Base-by-base conservation (phyloP, 1,140 invertebrate genomes). In the Drosophila cardini region DNA sequence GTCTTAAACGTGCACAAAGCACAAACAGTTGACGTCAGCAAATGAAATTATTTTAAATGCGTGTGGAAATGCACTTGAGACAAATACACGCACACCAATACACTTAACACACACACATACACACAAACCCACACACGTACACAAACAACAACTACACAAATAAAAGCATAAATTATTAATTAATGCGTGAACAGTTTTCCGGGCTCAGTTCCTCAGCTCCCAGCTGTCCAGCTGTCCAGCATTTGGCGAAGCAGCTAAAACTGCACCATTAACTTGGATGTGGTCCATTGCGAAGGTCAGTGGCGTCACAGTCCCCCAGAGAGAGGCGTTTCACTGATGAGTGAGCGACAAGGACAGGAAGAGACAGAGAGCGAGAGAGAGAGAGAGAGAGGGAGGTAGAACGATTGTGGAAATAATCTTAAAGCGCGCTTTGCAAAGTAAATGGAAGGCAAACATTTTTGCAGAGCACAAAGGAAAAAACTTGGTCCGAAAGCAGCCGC, bases 21-120 rank as follows among this genome's bases (percentile, higher is more conserved):
- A 13, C 26, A 60, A 52, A 45, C 26, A 42, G 50, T 40, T 67
- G 56, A 65, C 71, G 71, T 74, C 53, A 65, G 70, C 75, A 81
- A 72, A 85, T 85, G 74, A 86, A 78, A 86, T 81, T 78, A 86
- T 81, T 81, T 86, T 74, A 81, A 86, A 86, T 85, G 82, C 78
- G 75, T 78, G 72, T 70, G 83, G 78, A 82, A 86, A 87, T 82
- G 82, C 82, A 86, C 67, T 86, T 67, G 72, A 53, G 38, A 13
- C 46, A 40, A 30, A 48, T 30, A 50, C 30, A 53, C 58, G 45
- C 36, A 48, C 38, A 57, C 30, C 21, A 26, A 26, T 26, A 65
- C 57, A 69, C 50, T 50, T 42, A 45, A 30, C 32, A 61, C 8
- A 53, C 34, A 1, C 7, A 36, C 30, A 53, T 21, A 40, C 36